phyloP scores from a whole-genome alignment of 1,140 invertebrate species.

The Latrodectus geometricus region DNA sequence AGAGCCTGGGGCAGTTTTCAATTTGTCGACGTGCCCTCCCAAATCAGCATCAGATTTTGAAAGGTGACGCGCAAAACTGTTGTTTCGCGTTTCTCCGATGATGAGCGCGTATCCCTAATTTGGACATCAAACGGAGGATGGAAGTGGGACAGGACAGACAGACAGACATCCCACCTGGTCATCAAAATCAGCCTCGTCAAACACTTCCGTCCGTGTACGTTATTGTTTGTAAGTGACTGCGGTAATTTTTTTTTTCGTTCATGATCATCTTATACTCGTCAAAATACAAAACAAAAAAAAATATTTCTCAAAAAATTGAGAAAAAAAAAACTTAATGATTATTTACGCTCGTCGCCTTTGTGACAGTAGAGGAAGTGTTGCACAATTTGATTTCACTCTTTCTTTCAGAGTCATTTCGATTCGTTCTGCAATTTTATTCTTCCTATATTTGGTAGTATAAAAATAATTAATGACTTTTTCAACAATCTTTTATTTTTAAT shows the following conservation, averaged over 20 bases:
- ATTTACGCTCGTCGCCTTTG: too few species aligned
- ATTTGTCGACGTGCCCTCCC: neutral
- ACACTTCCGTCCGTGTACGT: conserved; percentile 23
- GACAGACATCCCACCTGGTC: conserved; percentile 34
- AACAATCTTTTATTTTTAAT: too few species aligned
- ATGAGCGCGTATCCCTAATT: conserved; percentile 18
- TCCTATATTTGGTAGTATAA: too few species aligned
- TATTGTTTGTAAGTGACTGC: conserved; percentile 35
- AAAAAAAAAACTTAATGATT: too few species aligned
- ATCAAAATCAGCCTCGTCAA: conserved; percentile 20
- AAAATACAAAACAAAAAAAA: too few species aligned
- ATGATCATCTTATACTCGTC: too few species aligned
- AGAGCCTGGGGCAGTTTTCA: neutral
- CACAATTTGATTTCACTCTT: too few species aligned
- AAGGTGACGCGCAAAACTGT: conserved; percentile 9
- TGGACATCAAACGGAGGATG: conserved; percentile 11
- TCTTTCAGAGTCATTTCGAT: too few species aligned
- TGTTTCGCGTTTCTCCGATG: neutral
- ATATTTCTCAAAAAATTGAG: too few species aligned
- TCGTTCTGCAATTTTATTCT: too few species aligned
- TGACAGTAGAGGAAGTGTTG: too few species aligned
- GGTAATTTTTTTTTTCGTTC: neutral
- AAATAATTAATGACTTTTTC: too few species aligned
- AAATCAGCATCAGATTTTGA: neutral
- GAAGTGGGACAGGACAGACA: conserved; percentile 30